Base-by-base conservation (phyloP, 2,113 vertebrate genomes). In the Halcyon malimbica region DNA sequence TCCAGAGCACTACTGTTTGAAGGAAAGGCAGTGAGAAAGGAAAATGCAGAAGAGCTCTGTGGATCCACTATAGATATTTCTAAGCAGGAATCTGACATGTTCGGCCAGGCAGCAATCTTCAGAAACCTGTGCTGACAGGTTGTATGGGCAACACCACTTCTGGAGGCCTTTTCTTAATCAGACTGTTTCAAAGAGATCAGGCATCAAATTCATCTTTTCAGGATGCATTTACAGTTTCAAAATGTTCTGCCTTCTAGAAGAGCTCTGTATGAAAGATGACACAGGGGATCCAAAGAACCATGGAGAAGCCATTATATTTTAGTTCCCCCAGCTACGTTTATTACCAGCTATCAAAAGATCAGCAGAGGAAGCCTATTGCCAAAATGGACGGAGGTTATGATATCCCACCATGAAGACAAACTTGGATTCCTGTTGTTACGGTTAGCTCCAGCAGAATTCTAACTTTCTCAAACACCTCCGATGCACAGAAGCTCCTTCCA, bases 41-140 rank as follows among this genome's bases (percentile, higher is more conserved):
- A 83, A 56, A 73, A 24, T 0, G 0, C 5, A 7, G 16, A 41
- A 51, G 65, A 85, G 20, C 7, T 65, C 71, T 77, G 64, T 94
- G 77, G 69, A 93, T 57, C 67, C 19, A 25, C 57, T 94, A 70
- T 87, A 95, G 81, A 21, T 73, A 91, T 87, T 95, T 96, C 78
- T 78, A 67, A 84, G 84, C 39, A 89, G 69, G 77, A 87, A 89
- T 75, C 74, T 50, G 11, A 53, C 77, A 37, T 4, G 39, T 78
- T 91, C 7, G 5, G 78, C 91, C 87, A 89, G 67, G 64, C 54
- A 89, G 44, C n/a, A 51, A n/a, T 39, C 77, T 73, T 62, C 73
- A 62, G 89, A 90, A 95, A 80, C 87, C 41, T 91, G 87, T 79
- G 23, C 89, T 85, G 87, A 84, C 89, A 87, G 44, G 86, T 33